Conservation (phyloP, 2,113 vertebrate species). For the Eubucco bourcierii region DNA sequence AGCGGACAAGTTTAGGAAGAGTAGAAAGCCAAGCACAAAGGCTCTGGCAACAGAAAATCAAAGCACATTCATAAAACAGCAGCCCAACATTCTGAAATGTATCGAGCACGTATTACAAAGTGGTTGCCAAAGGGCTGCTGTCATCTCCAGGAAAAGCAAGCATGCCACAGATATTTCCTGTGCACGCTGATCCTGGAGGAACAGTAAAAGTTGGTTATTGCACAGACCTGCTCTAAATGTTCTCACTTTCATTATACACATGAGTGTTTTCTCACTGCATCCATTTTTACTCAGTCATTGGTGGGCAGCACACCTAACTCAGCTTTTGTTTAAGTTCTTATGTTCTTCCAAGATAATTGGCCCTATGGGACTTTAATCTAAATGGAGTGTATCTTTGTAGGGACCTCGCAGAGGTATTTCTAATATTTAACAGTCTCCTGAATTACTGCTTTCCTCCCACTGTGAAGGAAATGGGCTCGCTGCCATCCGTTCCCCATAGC, state of each 20-base stretch:
- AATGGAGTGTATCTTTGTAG: constrained; percentile 67
- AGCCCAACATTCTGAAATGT: neutral
- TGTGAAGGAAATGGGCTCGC: constrained; percentile 65
- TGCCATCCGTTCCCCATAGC: neutral
- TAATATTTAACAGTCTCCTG: constrained; percentile 63
- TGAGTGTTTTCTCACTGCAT: constrained; percentile 39
- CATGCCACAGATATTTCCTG: constrained; percentile 68
- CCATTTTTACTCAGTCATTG: constrained; percentile 41
- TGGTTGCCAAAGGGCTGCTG: constrained; percentile 48
- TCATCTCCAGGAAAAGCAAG: constrained; percentile 68
- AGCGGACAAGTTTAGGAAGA: neutral
- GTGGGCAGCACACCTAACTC: constrained; percentile 58
- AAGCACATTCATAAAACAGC: constrained; percentile 10
- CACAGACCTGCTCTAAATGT: constrained; percentile 42
- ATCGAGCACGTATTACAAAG: neutral
- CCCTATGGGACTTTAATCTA: constrained; percentile 51
- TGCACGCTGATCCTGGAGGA: constrained; percentile 35
- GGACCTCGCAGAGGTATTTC: constrained; percentile 54
- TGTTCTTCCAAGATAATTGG: constrained; percentile 59
- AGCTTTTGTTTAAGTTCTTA: constrained; percentile 61
- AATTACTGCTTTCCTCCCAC: constrained; percentile 64
- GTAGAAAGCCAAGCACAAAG: neutral
- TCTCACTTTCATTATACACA: constrained; percentile 54
- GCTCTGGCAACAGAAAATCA: neutral
- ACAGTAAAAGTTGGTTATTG: constrained; percentile 51